Evolutionary conservation across 2,113 vertebrate genomes (phyloP), one percentile per base, ranked within the genome.

Genomic region (Ascaphus truei): DNA sequence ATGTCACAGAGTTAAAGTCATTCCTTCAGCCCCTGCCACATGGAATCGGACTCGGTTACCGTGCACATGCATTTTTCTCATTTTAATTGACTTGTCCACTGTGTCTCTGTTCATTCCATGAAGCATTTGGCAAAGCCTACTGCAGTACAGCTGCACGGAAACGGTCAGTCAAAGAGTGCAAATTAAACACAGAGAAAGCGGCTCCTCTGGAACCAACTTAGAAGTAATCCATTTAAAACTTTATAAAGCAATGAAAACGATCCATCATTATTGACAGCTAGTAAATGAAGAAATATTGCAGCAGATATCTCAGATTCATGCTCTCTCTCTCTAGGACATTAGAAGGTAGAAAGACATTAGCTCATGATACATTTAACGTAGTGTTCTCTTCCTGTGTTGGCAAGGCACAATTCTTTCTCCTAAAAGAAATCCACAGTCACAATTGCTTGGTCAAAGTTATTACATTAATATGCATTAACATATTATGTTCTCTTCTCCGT

Each of bases 21-120:
- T 56, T 45, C n/a, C 33, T 15, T 18, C 63, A 52, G 36, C 37
- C 26, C 12, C n/a, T 10, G 30, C 62, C 25, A 3, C 15, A n/a
- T 6, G 53, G 18, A 68, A 7, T 16, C 15, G 5, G 18, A 12
- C 36, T 43, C 50, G 51, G 63, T 55, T 30, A 66, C 41, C 27
- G 36, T 36, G 63, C 36, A 66, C 33, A 18, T 33, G 25, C 63
- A 55, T 13, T 30, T 55, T 18, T 50, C 29, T 29, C n/a, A 20
- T 43, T 66, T 50, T 66, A 66, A 66, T 66, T 56, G 51, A 31
- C 63, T 56, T 22, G 37, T 56, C 63, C 31, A 66, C 34, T 45
- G 23, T 29, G 10, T 52, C 25, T 41, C 11, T 65, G 50, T 43
- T 22, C 12, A 43, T 31, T 56, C 36, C 12, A 20, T 45, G 37